Evolutionary conservation across 1,140 invertebrate species (phyloP).

Genomic region (Ganaspis sp.): DNA sequence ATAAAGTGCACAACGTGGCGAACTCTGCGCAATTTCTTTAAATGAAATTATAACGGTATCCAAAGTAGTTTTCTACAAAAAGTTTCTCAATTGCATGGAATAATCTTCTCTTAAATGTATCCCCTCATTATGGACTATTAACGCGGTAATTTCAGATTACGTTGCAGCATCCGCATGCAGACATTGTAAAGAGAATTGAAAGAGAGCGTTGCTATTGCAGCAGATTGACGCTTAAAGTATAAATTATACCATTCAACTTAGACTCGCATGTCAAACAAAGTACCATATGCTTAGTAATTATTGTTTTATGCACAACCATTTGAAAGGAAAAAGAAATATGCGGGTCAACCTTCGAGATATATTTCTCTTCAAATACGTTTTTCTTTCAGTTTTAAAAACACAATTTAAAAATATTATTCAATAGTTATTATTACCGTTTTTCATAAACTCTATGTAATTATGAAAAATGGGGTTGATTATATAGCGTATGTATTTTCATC

Average conservation of each 20-base stretch:
- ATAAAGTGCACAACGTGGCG: too few relatives aligned
- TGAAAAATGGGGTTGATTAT: too few relatives aligned
- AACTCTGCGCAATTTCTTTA: not conserved
- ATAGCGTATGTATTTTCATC: too few relatives aligned
- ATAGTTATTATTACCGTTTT: not conserved
- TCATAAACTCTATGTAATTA: not conserved
- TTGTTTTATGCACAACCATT: not conserved
- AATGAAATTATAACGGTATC: not conserved
- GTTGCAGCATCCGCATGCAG: constrained; percentile 16
- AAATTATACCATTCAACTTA: constrained; percentile 57
- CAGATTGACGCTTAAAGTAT: constrained; percentile 57
- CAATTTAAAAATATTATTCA: not conserved
- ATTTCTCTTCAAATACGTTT: not conserved
- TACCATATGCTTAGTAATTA: constrained; percentile 17
- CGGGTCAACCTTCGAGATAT: not conserved
- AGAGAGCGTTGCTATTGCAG: not conserved
- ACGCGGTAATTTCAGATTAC: constrained; percentile 40
- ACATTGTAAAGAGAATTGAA: constrained; percentile 1
- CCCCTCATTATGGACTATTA: constrained; percentile 45
- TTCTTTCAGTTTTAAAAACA: not conserved
- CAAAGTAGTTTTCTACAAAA: not conserved
- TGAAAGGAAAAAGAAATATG: not conserved
- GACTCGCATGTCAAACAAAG: constrained; percentile 41
- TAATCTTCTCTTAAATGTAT: constrained; percentile 33
- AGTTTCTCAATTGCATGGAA: not conserved